These are phyloP conservation scores for Coilia nasus DNA, from an alignment of 2,797 vertebrate species.

Conservation along the genomic window DNA sequence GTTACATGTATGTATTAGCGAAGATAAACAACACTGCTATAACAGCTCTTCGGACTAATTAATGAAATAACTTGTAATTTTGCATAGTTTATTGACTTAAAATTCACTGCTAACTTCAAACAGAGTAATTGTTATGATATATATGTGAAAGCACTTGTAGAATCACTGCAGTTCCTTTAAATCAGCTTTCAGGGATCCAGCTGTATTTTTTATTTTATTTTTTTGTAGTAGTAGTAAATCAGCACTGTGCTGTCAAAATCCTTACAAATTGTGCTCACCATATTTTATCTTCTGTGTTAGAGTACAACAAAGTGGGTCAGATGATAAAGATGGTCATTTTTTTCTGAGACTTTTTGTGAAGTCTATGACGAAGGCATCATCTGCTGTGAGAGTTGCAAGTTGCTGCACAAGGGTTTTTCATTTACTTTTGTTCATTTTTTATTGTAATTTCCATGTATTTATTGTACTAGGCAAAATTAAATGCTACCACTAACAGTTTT, in stretches of 20 bases:
- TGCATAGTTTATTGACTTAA: background rate
- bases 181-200: background rate
- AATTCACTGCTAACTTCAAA: background rate
- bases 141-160: background rate
- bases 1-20: background rate
- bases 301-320: conserved; percentile 40
- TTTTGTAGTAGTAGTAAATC: conserved; percentile 23
- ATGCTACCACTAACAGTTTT: conserved; percentile 1
- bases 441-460: conserved; percentile 66
- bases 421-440: conserved; percentile 53
- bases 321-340: conserved; percentile 45
- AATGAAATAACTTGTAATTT: background rate
- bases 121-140: background rate
- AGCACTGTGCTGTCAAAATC: conserved; percentile 37
- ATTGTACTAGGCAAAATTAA: conserved; percentile 73
- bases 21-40: background rate
- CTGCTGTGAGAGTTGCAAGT: conserved; percentile 39
- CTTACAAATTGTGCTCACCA: conserved; percentile 35
- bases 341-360: conserved; percentile 67
- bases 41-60: background rate
- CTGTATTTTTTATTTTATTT: background rate
- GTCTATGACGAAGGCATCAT: conserved; percentile 71
- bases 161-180: background rate
- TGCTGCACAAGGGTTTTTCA: conserved; percentile 44
- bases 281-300: conserved; percentile 42